Evolutionary conservation across 2,888 invertebrate species (phyloP).

Genomic region (Chrysolina oricalcia): DNA sequence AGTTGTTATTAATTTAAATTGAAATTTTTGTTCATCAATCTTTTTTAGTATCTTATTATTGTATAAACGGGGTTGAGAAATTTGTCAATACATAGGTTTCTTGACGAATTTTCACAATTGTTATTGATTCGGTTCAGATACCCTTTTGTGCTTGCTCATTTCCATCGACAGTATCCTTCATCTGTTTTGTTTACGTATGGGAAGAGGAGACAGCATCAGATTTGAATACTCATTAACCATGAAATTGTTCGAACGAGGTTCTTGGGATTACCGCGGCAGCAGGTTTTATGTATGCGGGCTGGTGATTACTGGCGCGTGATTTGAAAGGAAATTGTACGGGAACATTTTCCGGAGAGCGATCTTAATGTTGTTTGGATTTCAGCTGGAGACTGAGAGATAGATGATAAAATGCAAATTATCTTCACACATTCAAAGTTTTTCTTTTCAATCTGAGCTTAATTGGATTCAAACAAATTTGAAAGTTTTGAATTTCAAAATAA

Average conservation of each 20-base stretch:
- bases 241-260: constrained; percentile 27
- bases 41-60: too few species aligned
- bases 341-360: constrained; percentile 10
- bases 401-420: neutral
- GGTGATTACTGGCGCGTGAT: constrained; percentile 21
- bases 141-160: neutral
- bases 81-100: neutral
- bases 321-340: constrained; percentile 11
- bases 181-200: neutral
- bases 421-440: neutral
- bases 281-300: constrained; percentile 11
- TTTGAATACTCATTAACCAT: constrained; percentile 27
- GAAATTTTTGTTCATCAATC: too few species aligned
- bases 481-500: too few species aligned
- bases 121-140: neutral
- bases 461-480: too few species aligned
- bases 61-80: too few species aligned
- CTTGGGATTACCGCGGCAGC: constrained; percentile 20
- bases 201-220: neutral
- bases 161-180: neutral
- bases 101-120: neutral
- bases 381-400: neutral
- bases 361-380: neutral
- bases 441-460: neutral
- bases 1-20: too few species aligned